phyloP scores from a whole-genome alignment of 2,113 vertebrate genomes.

The Todiramphus chloris region DNA sequence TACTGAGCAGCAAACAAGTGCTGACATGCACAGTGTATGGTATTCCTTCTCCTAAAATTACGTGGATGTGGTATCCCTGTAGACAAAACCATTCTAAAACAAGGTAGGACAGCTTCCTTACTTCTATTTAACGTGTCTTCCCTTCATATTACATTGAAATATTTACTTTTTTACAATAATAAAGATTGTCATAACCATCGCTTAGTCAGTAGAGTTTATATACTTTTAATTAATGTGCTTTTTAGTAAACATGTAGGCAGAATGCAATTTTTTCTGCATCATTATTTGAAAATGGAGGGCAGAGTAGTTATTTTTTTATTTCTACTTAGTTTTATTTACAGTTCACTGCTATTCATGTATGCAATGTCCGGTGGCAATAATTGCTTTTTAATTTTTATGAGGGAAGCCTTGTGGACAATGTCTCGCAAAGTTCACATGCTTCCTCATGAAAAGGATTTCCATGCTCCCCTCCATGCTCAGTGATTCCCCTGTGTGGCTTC shows the following conservation, averaged over 20 bases:
- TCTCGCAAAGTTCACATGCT: background rate
- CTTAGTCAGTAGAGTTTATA: background rate
- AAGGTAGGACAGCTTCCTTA: slow-evolving; percentile 78
- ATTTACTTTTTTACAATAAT: background rate
- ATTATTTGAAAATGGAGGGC: background rate
- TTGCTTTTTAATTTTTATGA: background rate
- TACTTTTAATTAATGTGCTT: background rate
- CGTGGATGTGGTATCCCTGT: slow-evolving; percentile 92
- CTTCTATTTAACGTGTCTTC: background rate
- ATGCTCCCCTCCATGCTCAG: background rate
- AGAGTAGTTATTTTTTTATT: background rate
- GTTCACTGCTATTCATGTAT: background rate
- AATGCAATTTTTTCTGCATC: background rate
- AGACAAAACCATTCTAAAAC: slow-evolving; percentile 77
- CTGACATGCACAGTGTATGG: slow-evolving; percentile 90
- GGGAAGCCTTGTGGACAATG: background rate
- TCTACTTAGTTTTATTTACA: background rate
- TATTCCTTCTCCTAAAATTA: slow-evolving; percentile 84
- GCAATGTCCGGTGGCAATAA: background rate
- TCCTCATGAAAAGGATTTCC: background rate
- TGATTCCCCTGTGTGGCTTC: background rate
- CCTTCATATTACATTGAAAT: background rate
- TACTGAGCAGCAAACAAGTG: slow-evolving; percentile 81
- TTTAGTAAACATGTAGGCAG: background rate
- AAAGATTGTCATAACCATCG: background rate